Base-by-base conservation (phyloP, 2,888 invertebrate genomes). In the Leucophenga maculata region DNA sequence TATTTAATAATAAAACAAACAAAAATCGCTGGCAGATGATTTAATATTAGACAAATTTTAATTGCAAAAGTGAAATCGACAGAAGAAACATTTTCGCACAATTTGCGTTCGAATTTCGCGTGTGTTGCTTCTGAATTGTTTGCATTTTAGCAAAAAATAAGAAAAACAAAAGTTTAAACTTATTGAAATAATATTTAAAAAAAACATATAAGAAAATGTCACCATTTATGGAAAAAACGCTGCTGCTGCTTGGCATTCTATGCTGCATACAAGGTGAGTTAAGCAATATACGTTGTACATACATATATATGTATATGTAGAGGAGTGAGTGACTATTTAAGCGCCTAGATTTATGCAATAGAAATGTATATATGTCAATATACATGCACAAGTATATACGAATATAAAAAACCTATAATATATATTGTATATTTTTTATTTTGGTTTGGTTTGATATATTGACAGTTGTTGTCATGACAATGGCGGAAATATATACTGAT, bases 191-290 rank as follows among this genome's bases (percentile, higher is more conserved):
- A 44, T 55, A 52, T 57, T 68, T 68, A 20, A 54, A 52, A 48
- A 20, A 54, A 52, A 48, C 62, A 72, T 59, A 32, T 22, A 48
- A 26, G n/a, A 82, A 71, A 75, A 86, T 87, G 88, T 85, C 87
- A 78, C 85, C 87, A 74, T 80, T 86, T 78, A 76, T 86, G 80
- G 86, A 87, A 78, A 86, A 86, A 80, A 85, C 82, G 78, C 71
- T 86, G 74, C 77, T 88, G 73, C 77, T 88, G 76, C 77, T 86
- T 74, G 88, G 86, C 79, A 72, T 87, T 70, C 77, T 87, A 68
- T 84, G 86, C 78, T 86, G 86, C 77, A 82, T 88, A 77, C 87
- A 87, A 84, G 87, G 88, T 88, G 78, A 86, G 78, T 73, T 14
- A 1, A 46, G 48, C 62, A 48, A 16, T 20, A 48, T 4, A 62